Evolutionary conservation across 1,140 invertebrate genomes (phyloP), one percentile per base, ranked within the genome.

Genomic region (Trichonephila clavata): DNA sequence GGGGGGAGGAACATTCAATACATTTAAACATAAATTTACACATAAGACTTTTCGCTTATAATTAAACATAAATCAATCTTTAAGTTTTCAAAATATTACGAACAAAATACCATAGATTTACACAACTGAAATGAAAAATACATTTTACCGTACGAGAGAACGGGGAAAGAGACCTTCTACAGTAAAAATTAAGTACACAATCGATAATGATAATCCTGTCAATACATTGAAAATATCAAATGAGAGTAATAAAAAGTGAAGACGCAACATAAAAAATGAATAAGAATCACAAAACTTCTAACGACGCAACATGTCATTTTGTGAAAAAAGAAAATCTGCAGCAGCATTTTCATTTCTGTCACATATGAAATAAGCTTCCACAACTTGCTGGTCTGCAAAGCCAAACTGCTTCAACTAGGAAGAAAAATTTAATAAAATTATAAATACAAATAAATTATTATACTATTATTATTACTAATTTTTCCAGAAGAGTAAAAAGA

Each of bases 271-370:
- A 32, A 14, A 32, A 68, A 77, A 77, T 39, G 68, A 77, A 77
- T 16, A 20, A 39, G 27, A 3, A 24, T 68, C 63, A 71, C 27
- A 77, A 77, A 86, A 86, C 7, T 2, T 24, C 59, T 61, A 89
- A 20, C 43, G 63, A 71, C 20, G 39, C 24, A 50, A 50, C 43
- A 50, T 50, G 43, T 50, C 43, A 50, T 89, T 89, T 81, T 90
- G 89, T 32, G 50, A 60, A 60, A 90, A 90, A 20, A 90, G 59
- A 60, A 60, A 90, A 61, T 90, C 89, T 60, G 89, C 89, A 81
- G 89, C 89, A 57, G 68, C 68, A 81, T 90, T 90, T 90, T 90
- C 89, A 90, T 90, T 43, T 60, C 59, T 57, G 5, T 81, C 89
- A 39, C 89, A 90, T 1, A 61, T n/a, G 39, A 90, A 81, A 81